phyloP scores from a whole-genome alignment of 1,140 invertebrate species.

The Meloidogyne exigua region DNA sequence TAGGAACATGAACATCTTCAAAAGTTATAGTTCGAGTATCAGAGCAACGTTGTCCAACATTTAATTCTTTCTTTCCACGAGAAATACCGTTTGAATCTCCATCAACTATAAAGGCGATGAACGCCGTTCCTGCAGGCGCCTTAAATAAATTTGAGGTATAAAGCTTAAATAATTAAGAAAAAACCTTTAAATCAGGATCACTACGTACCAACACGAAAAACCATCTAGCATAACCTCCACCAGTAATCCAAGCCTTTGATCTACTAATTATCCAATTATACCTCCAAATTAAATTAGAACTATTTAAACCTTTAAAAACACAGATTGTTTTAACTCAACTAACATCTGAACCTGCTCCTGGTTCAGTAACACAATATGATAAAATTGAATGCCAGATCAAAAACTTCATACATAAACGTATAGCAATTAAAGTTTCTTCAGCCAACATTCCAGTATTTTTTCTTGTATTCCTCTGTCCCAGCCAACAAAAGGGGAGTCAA shows the following conservation, averaged over 20 bases:
- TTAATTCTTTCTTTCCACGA: slow-evolving; percentile 82
- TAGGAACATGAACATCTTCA: slow-evolving; percentile 89
- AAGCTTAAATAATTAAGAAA: no score
- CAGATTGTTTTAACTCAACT: slow-evolving; percentile 49
- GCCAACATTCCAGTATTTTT: slow-evolving; percentile 86
- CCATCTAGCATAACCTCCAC: slow-evolving; percentile 49
- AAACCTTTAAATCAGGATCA: slow-evolving; percentile 84
- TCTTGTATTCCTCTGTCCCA: slow-evolving; percentile 83
- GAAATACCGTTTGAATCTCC: slow-evolving; percentile 80
- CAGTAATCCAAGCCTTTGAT: slow-evolving; percentile 46
- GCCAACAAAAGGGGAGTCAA: slow-evolving; percentile 83
- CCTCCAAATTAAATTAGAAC: slow-evolving; percentile 14
- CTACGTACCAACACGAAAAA: slow-evolving; percentile 91
- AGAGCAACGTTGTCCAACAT: slow-evolving; percentile 94
- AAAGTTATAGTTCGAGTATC: slow-evolving; percentile 94
- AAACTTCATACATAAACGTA: slow-evolving; percentile 64
- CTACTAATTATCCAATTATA: slow-evolving; percentile 47
- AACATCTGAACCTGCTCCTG: slow-evolving; percentile 75
- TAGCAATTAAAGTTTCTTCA: slow-evolving; percentile 83
- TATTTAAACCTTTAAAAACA: slow-evolving; percentile 41
- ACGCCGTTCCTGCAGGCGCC: slow-evolving; percentile 69
- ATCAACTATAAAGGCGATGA: slow-evolving; percentile 94
- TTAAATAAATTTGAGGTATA: background rate
- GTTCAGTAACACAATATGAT: slow-evolving; percentile 78
- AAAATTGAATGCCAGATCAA: background rate